These are phyloP conservation scores for Pantala flavescens DNA, from an alignment of 1,140 invertebrate species.

Conservation along the genomic window DNA sequence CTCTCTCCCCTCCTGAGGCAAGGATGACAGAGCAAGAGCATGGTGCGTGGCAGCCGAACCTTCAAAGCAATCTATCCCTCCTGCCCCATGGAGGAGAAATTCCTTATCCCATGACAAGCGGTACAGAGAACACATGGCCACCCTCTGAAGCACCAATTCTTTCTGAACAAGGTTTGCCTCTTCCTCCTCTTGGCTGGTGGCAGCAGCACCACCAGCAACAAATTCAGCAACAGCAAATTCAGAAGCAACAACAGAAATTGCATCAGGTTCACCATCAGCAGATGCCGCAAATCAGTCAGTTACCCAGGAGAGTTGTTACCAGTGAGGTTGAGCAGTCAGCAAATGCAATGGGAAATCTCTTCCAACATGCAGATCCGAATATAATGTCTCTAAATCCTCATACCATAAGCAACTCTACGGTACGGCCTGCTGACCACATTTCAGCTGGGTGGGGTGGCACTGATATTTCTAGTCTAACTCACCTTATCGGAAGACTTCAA, in stretches of 20 bases:
- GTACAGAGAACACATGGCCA: neutral
- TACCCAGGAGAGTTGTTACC: neutral
- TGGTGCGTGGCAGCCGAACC: neutral
- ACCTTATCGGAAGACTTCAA: neutral
- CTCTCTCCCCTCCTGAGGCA: conserved; percentile 33
- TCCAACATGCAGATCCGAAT: neutral
- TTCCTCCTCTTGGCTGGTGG: neutral
- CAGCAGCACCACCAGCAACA: neutral
- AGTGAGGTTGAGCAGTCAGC: neutral
- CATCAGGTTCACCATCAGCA: conserved; percentile 19
- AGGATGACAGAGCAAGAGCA: conserved; percentile 22
- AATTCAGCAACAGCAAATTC: conserved; percentile 31
- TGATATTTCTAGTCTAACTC: neutral
- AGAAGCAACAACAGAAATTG: conserved; percentile 25
- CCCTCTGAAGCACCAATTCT: neutral
- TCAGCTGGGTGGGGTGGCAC: neutral
- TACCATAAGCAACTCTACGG: neutral
- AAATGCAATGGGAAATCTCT: neutral
- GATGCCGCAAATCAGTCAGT: conserved; percentile 16
- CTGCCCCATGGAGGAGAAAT: neutral
- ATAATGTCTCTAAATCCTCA: neutral
- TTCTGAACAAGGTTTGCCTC: neutral
- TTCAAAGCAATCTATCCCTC: neutral
- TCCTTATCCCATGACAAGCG: neutral
- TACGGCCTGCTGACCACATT: neutral